A percentile compares a stretch with the other conserved stretches of the same genome.
These are phyloP conservation scores for Pristionchus mayeri DNA, from an alignment of 2,888 invertebrate genomes.

Conservation along the genomic window DNA sequence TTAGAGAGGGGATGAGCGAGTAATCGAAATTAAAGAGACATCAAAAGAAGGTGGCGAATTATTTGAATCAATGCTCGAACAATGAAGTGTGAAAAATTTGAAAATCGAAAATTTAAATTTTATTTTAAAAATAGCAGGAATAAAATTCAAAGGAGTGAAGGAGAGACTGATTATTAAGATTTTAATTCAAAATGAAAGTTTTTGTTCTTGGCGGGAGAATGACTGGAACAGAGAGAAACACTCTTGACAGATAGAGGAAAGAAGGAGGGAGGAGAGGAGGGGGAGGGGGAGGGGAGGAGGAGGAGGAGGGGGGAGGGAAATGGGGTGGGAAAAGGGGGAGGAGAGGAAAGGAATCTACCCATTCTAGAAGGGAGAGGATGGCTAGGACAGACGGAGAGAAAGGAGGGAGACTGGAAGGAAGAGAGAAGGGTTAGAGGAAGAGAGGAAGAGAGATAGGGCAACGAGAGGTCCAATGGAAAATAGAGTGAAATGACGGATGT, in stretches of 20 bases:
- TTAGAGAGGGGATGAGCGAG: too few relatives aligned
- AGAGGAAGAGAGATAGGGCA: constrained; percentile 26
- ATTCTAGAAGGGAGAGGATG: constrained; percentile 26
- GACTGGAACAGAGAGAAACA: constrained; percentile 3
- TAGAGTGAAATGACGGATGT: not conserved
- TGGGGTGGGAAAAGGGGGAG: not conserved
- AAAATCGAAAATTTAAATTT: too few relatives aligned
- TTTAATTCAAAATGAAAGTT: not conserved
- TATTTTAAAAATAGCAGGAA: not conserved
- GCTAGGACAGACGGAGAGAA: constrained; percentile 11
- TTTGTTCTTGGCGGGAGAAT: not conserved
- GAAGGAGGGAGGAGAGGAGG: not conserved
- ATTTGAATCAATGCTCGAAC: too few relatives aligned
- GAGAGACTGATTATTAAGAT: not conserved
- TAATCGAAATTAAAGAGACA: too few relatives aligned
- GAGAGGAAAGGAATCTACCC: not conserved
- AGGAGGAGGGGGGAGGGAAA: not conserved
- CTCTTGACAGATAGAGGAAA: not conserved
- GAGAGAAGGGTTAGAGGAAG: constrained; percentile 12
- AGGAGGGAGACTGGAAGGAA: not conserved
- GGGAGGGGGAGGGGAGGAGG: not conserved
- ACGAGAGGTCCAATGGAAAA: constrained; percentile 5
- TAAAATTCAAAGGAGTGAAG: not conserved
- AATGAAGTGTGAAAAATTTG: too few relatives aligned
- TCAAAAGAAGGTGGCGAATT: too few relatives aligned